These are phyloP conservation scores for Andrena marginata DNA, from an alignment of 2,888 invertebrate species.

Conservation along the genomic window DNA sequence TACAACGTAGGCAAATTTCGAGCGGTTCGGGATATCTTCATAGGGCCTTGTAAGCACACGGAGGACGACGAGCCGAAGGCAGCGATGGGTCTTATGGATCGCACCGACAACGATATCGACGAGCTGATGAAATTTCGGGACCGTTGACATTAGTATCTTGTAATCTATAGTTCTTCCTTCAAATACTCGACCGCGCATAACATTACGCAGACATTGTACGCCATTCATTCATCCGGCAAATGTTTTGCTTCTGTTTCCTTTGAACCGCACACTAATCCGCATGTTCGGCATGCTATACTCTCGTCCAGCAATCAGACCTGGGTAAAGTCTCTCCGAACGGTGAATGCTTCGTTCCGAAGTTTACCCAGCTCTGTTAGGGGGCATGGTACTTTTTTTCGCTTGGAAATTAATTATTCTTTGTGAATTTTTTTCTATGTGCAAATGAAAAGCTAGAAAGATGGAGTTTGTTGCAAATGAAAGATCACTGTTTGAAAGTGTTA, in stretches of 20 bases:
- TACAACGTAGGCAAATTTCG: conserved; percentile 91
- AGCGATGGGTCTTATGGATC: conserved; percentile 58
- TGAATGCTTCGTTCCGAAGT: conserved; percentile 7
- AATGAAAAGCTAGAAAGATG: too few relatives aligned
- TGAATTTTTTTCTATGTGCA: too few relatives aligned
- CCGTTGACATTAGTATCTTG: conserved; percentile 47
- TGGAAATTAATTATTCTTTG: too few relatives aligned
- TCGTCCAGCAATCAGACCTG: background rate
- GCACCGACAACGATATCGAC: conserved; percentile 32
- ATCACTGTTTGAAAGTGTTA: too few relatives aligned
- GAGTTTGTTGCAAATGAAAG: too few relatives aligned
- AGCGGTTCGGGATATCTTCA: conserved; percentile 89
- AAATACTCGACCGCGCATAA: background rate
- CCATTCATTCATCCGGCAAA: background rate
- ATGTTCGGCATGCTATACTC: conserved; percentile 27
- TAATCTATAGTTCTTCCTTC: conserved; percentile 55
- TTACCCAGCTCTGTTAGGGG: background rate
- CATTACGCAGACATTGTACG: background rate
- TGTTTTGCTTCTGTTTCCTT: conserved; percentile 10
- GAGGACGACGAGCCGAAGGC: conserved; percentile 46
- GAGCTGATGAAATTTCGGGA: conserved; percentile 39
- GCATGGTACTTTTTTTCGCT: background rate
- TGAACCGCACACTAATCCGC: conserved; percentile 37
- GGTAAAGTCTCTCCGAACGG: conserved; percentile 1
- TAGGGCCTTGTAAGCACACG: conserved; percentile 85